Conservation (phyloP, 2,113 vertebrate species). For the Microtus pennsylvanicus region DNA sequence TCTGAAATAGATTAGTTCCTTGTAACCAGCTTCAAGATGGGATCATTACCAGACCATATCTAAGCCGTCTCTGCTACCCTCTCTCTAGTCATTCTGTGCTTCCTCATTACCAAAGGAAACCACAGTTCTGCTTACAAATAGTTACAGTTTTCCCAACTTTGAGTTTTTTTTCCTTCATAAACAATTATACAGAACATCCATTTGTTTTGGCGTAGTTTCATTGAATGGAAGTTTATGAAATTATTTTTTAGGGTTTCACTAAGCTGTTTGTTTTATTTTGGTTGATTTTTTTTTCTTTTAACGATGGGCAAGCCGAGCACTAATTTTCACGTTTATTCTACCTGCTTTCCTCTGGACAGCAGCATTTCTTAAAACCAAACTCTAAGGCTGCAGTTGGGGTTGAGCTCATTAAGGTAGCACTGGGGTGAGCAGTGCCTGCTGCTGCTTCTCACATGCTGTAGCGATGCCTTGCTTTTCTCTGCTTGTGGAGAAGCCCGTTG, state of each 20-base stretch:
- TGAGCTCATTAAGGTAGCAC: not conserved
- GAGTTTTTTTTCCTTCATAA: not conserved
- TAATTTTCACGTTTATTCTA: conserved; percentile 2
- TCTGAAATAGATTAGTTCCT: not conserved
- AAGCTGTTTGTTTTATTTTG: not conserved
- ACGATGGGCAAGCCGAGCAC: not conserved
- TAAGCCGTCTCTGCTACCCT: not conserved
- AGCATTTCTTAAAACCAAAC: conserved; percentile 28
- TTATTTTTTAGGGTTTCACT: not conserved
- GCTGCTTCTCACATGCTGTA: not conserved
- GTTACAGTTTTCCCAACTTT: not conserved
- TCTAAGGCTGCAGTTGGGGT: not conserved
- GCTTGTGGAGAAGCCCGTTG: not conserved
- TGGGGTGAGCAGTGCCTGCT: not conserved
- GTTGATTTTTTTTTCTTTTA: conserved; percentile 33
- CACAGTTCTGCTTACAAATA: not conserved
- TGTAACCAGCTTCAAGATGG: conserved; percentile 15
- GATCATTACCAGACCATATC: not conserved
- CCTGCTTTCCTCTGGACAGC: conserved; percentile 26
- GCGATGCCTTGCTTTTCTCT: not conserved
- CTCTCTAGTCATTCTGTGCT: not conserved
- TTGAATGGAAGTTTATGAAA: conserved; percentile 6
- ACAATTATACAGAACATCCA: not conserved
- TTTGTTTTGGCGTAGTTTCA: not conserved
- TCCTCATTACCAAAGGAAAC: not conserved